Evolutionary conservation across 2,797 vertebrate genomes (phyloP), one percentile per base, ranked within the genome.

Genomic region (Hirundo rustica): DNA sequence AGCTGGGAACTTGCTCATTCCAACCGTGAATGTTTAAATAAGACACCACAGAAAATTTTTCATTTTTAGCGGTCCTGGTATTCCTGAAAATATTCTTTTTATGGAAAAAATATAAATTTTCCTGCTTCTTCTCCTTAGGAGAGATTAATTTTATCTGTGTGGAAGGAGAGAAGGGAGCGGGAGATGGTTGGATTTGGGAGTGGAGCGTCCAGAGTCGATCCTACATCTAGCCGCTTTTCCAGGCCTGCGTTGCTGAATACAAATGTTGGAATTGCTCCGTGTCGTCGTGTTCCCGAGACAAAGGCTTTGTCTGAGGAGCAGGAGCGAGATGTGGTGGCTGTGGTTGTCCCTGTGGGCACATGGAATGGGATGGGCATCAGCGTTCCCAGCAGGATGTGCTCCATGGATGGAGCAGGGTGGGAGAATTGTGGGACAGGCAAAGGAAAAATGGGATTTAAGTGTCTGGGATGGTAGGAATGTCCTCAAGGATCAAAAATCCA

Each of bases 311-410:
- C 54, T 74, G 60, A 55, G 58, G 38, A 77, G 58, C 36, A 44
- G 32, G 48, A 36, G 48, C 7, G 2, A 36, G 83, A 61, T 5
- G 36, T 4, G 32, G 22, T 14, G 11, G 34, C 32, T 29, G 15
- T 3, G 13, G 17, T 7, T 27, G 66, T 11, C 11, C 57, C 71
- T 9, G 7, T 0, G 48, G 65, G 45, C 32, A 18, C 1, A 1
- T 4, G 3, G 50, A 26, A 8, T 0, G 2, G 36, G 65, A 45
- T 10, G 29, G 48, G 38, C 16, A 25, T 2, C 18, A 3, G 9
- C 4, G 2, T 27, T 66, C 36, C 67, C 8, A 0, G 38, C 0
- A 0, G 22, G 48, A n/a, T 4, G 9, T 1, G 42, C 32, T 32
- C 48, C 23, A 0, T 2, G 47, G 66, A 67, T 21, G 38, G 55